phyloP scores from a whole-genome alignment of 2,888 invertebrate species.

The Subacronicta megacephala region DNA sequence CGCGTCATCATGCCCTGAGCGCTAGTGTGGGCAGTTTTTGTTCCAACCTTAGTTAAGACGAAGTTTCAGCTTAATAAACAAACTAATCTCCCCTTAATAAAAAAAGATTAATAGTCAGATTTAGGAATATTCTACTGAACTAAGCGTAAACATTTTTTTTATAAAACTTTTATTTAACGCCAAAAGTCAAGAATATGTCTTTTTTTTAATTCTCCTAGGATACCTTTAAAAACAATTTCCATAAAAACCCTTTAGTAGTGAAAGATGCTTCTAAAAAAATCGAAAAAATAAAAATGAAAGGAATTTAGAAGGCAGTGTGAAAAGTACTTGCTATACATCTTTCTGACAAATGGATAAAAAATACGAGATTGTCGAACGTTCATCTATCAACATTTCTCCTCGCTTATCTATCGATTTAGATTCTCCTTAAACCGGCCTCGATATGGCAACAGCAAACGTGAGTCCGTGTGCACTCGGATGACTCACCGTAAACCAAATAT shows the following conservation, averaged over 20 bases:
- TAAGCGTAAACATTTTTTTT: constrained; percentile 20
- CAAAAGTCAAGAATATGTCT: constrained; percentile 2
- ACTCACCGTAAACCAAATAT: constrained; percentile 76
- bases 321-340: constrained; percentile 36
- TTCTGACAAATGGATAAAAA: constrained; percentile 48
- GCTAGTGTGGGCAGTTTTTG: constrained; percentile 57
- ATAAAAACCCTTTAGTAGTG: background rate
- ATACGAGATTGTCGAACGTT: constrained; percentile 41
- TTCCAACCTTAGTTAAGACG: constrained; percentile 58
- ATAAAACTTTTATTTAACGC: constrained; percentile 26
- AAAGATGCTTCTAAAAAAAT: constrained; percentile 8
- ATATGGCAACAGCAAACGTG: constrained; percentile 62
- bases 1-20: constrained; percentile 59
- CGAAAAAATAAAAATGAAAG: constrained; percentile 9
- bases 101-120: constrained; percentile 28
- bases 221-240: constrained; percentile 5
- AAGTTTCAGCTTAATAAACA: constrained; percentile 53
- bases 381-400: constrained; percentile 56
- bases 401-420: constrained; percentile 55
- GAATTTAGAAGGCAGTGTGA: constrained; percentile 11
- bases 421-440: constrained; percentile 65
- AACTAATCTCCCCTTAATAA: constrained; percentile 38
- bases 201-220: constrained; percentile 8
- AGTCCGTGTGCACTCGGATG: constrained; percentile 62
- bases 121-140: constrained; percentile 24